A percentile compares a stretch with the other conserved stretches of the same genome.
phyloP scores from a whole-genome alignment of 2,888 invertebrate species.

The Neria commutata region DNA sequence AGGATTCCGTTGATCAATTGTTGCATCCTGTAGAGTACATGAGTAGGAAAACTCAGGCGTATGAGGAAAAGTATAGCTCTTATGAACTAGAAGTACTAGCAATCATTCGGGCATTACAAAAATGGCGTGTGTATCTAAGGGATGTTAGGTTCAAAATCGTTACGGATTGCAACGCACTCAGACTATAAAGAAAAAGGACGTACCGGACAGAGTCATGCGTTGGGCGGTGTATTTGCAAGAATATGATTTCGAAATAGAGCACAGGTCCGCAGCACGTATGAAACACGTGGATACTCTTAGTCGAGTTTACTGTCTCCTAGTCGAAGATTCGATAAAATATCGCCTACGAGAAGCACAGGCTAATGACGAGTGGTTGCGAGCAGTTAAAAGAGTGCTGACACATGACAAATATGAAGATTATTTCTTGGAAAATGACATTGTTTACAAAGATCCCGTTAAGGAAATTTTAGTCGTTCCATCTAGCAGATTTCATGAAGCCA shows the following conservation, averaged over 20 bases:
- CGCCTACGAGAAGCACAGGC: neutral
- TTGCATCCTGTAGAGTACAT: slow-evolving; percentile 22
- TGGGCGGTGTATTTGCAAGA: neutral
- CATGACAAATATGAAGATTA: neutral
- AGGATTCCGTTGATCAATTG: slow-evolving; percentile 20
- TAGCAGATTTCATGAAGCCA: too few species aligned
- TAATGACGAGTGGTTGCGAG: neutral
- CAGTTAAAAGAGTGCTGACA: neutral
- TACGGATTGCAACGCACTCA: neutral
- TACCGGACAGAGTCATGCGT: slow-evolving; percentile 20
- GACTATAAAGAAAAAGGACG: slow-evolving; percentile 4
- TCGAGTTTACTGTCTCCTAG: neutral
- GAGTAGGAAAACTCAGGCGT: neutral
- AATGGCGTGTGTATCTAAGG: neutral
- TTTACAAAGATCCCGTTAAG: neutral
- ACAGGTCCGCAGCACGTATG: slow-evolving; percentile 10
- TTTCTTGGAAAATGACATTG: neutral
- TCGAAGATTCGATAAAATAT: neutral
- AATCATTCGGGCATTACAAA: neutral
- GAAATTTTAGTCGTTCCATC: neutral
- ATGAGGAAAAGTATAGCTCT: neutral
- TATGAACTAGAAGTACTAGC: neutral
- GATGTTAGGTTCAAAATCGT: neutral
- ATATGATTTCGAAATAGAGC: neutral
- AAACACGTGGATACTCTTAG: slow-evolving; percentile 22